A percentile compares a stretch with the other conserved stretches of the same genome.
Conservation (phyloP, 2,113 vertebrate genomes). For the Cynocephalus volans region DNA sequence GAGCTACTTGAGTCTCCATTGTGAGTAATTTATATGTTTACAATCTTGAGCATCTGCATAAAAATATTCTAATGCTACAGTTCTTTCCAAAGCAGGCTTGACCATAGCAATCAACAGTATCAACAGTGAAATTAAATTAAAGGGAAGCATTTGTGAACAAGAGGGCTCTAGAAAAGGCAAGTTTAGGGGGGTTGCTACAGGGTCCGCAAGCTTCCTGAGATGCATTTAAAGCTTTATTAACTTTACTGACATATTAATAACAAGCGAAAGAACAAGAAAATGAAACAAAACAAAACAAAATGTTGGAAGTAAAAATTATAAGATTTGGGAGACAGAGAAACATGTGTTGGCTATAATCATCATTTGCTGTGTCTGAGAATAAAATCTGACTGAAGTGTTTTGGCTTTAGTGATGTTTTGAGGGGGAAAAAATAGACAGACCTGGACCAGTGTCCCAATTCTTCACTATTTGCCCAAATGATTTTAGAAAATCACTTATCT, state of each 20-base stretch:
- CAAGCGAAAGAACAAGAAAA: background rate
- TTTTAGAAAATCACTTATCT: background rate
- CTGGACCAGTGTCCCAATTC: background rate
- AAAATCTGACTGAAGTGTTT: background rate
- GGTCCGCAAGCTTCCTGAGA: background rate
- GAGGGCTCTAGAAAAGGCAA: background rate
- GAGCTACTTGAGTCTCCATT: background rate
- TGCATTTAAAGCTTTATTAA: background rate
- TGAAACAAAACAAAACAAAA: background rate
- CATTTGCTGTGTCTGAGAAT: background rate
- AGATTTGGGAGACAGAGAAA: background rate
- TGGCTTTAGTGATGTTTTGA: background rate
- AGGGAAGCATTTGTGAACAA: background rate
- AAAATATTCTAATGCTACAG: background rate
- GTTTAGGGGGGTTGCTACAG: background rate
- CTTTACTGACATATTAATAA: background rate
- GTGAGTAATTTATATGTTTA: background rate
- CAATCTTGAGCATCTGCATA: background rate
- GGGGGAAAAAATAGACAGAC: background rate
- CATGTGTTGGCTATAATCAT: background rate
- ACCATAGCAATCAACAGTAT: background rate
- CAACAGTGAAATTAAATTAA: background rate
- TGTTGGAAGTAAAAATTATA: background rate
- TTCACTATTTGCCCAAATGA: background rate
- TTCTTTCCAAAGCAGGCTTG: constrained; percentile 16